Percentiles rank a stretch among this genome's conserved stretches.
phyloP scores from a whole-genome alignment of 2,888 invertebrate species.

The Fragum sueziense region DNA sequence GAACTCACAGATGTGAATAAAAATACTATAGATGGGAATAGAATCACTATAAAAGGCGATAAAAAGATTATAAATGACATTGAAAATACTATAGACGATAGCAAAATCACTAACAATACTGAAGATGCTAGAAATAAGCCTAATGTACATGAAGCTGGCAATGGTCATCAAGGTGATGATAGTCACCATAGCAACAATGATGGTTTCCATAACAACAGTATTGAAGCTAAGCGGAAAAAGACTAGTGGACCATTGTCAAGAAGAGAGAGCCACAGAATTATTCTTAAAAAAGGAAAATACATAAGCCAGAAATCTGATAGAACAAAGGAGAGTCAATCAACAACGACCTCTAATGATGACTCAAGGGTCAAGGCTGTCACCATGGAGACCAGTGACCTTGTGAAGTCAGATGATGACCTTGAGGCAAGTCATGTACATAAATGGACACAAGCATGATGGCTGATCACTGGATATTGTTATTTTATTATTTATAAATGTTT shows the following conservation, averaged over 20 bases:
- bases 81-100: too few relatives aligned
- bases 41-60: not conserved
- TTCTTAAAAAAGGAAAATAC: not conserved
- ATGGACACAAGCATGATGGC: conserved; percentile 4
- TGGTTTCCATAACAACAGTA: not conserved
- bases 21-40: not conserved
- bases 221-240: not conserved
- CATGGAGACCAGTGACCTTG: not conserved
- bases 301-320: too few relatives aligned
- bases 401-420: not conserved
- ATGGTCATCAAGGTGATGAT: not conserved
- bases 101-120: not conserved
- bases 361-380: not conserved
- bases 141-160: not conserved
- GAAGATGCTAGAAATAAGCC: not conserved
- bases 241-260: not conserved
- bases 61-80: not conserved
- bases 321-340: not conserved
- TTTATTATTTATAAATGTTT: not conserved
- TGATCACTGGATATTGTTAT: conserved; percentile 15
- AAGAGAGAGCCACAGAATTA: conserved; percentile 4
- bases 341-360: not conserved
- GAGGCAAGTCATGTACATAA: not conserved
- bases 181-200: conserved; percentile 7
- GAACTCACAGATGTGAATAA: not conserved